Evolutionary conservation across 2,113 vertebrate genomes (phyloP), one percentile per base, ranked within the genome.

Genomic region (Dolichallabes microphthalmus): DNA sequence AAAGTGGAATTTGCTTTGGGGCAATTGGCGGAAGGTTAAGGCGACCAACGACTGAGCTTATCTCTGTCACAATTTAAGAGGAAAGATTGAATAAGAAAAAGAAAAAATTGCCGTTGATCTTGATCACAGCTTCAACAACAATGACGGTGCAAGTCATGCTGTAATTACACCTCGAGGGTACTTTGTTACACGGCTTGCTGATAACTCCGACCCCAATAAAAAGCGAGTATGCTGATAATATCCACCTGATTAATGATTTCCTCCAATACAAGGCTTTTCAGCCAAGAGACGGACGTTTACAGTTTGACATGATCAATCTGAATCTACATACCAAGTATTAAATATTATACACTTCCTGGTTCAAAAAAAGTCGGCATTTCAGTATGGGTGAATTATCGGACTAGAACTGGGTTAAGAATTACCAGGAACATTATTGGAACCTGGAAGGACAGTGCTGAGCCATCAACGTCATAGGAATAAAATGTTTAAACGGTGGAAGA

Each of bases 1-100:
- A 19, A 71, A 71, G 78, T 64, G 85, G 58, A 61, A 86, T 86
- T 86, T 82, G 78, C 68, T 86, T 86, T 64, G 39, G 61, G 78
- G 15, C 78, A 61, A 63, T 52, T 58, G 57, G 79, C 58, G 4
- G 57, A 82, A 86, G 66, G 85, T 73, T 74, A 82, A 74, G 69
- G 25, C 58, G 53, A 85, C 68, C 39, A 22, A 35, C 68, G 35
- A 57, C 25, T 76, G 63, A 76, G 71, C 73, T 69, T 66, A 74
- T 61, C 68, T 83, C 39, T 68, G 82, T 58, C 57, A 82, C 79
- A 32, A 73, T 84, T 84, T 80, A 71, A 63, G 58, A 82, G 66
- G 45, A 77, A 45, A 45, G 45, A 45, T 45, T 17, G 15, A 27
- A 60, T 69, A 80, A 64, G 39, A 13, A 63, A 84, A 8, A 32